These are phyloP conservation scores for Cyclopterus lumpus DNA, from an alignment of 2,797 vertebrate species.

Conservation along the genomic window DNA sequence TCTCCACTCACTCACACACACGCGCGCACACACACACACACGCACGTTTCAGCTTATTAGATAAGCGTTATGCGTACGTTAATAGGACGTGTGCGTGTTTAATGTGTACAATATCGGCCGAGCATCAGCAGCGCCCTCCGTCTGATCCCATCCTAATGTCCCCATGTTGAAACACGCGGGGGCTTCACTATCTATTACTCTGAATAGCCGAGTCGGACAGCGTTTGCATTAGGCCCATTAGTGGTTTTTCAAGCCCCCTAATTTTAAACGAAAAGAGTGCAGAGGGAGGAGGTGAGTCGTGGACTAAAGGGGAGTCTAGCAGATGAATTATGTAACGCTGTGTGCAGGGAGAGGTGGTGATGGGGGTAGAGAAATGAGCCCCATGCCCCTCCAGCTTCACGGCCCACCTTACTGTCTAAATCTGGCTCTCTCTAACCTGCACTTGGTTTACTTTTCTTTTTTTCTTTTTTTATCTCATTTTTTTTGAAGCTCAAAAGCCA, in stretches of 20 bases:
- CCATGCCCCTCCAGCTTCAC: constrained; percentile 39
- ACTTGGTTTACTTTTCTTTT: constrained; percentile 41
- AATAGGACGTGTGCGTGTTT: constrained; percentile 25
- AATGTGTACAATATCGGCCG: constrained; percentile 34
- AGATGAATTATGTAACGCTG: constrained; percentile 29
- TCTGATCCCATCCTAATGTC: constrained; percentile 54
- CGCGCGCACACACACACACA: not conserved
- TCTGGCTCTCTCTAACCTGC: constrained; percentile 54
- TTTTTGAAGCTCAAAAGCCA: constrained; percentile 27
- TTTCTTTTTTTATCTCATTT: not conserved
- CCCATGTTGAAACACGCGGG: constrained; percentile 45
- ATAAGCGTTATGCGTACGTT: constrained; percentile 22
- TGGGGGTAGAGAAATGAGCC: constrained; percentile 23
- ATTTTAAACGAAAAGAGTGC: constrained; percentile 37
- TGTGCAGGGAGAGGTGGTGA: constrained; percentile 23
- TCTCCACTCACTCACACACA: not conserved
- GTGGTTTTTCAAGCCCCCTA: constrained; percentile 47
- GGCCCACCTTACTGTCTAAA: constrained; percentile 68
- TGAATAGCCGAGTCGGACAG: constrained; percentile 26
- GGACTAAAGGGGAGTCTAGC: constrained; percentile 20
- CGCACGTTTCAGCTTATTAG: constrained; percentile 13
- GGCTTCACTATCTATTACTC: constrained; percentile 46
- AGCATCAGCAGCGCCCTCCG: constrained; percentile 43
- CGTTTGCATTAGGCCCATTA: constrained; percentile 57
- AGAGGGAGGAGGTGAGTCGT: not conserved